Base-by-base conservation (phyloP, 2,888 invertebrate genomes). In the Agrenia bidenticulata region DNA sequence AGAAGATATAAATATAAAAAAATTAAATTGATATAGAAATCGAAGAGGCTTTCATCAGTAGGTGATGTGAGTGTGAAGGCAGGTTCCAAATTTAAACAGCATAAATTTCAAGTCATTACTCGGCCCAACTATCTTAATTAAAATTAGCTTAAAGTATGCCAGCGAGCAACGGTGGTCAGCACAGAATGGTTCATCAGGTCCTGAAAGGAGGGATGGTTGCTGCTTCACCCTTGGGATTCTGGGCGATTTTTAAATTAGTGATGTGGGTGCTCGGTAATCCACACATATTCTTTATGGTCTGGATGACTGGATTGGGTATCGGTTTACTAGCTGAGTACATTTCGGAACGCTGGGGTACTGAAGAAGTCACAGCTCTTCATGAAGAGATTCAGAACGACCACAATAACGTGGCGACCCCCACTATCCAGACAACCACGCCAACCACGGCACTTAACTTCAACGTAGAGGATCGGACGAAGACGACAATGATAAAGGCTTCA, bases 201-300 rank as follows among this genome's bases (percentile, higher is more conserved):
- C 55, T 69, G 32, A 69, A 63, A 42, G 69, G 63, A 2, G n/a
- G 59, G 13, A 24, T 69, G 1, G 65, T 69, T 7, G 49, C 50
- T 7, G 1, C 56, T 17, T 60, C 67, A 2, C 67, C 67, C 1
- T 17, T 67, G 11, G 60, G 24, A n/a, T 62, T 63, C 4, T 67
- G 55, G 60, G 24, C n/a, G 1, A 15, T 57, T 19, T 19, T 67
- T 1, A 63, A 61, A 23, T 7, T 63, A 0, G 21, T 67, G 1
- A 21, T 56, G 4, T 63, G 58, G 41, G 23, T 69, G 11, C 58
- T 69, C 51, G 59, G 26, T 15, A 61, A 61, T 37, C 69, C 69
- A 4, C 49, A 57, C 15, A 54, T 66, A 11, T 69, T 69, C 45
- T 54, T 69, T n/a, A 54, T 63, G 24, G 17, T 60, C 0, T 69